Conservation (phyloP, 1,140 invertebrate species). For the Carposina sasakii region DNA sequence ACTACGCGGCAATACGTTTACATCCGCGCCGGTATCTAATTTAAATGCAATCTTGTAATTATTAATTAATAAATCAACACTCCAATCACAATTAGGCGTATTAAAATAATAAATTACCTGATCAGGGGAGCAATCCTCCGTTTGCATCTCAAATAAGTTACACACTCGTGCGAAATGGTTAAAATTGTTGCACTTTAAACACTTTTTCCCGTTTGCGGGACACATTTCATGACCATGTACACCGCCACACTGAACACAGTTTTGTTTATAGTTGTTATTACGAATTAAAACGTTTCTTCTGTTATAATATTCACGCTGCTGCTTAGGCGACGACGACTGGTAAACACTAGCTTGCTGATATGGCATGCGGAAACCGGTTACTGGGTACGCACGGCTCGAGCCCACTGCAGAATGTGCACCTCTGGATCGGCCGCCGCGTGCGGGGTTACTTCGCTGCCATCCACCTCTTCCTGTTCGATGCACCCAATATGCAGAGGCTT, state of each 20-base stretch:
- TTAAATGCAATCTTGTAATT: not conserved
- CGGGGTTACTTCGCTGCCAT: no score
- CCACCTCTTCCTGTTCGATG: not conserved
- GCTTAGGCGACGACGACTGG: no score
- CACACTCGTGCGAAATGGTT: slow-evolving; percentile 11
- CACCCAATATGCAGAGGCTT: not conserved
- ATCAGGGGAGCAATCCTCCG: not conserved
- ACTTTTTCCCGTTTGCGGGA: slow-evolving; percentile 5
- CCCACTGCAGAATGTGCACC: no score
- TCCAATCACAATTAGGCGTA: not conserved
- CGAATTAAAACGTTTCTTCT: no score
- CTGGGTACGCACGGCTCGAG: no score
- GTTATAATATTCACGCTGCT: no score
- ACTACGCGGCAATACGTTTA: slow-evolving; percentile 3
- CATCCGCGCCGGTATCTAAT: slow-evolving; percentile 9
- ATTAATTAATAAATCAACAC: slow-evolving; percentile 3
- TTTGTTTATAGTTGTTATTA: not conserved
- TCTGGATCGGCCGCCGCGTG: no score
- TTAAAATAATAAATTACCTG: not conserved
- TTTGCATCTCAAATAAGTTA: not conserved
- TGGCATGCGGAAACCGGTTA: no score
- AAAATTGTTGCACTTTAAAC: not conserved
- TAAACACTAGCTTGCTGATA: no score
- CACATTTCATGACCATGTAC: not conserved
- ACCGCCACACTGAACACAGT: not conserved